Base-by-base conservation (phyloP, 2,113 vertebrate species). In the Vanacampus margaritifer region DNA sequence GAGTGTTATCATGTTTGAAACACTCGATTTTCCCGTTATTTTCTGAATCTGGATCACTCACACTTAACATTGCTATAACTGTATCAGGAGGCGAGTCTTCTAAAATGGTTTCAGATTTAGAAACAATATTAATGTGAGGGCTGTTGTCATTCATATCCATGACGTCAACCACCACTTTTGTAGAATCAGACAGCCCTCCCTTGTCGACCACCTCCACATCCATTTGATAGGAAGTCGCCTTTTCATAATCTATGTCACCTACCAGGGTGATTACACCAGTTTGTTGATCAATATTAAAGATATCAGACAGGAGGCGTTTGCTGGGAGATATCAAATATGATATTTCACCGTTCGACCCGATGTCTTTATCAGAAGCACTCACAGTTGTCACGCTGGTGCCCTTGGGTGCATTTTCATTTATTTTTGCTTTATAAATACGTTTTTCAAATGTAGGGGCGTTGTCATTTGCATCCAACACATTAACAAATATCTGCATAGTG, bases 391-490 rank as follows among this genome's bases (percentile, higher is more conserved):
- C 72, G 39, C 53, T 13, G 0, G 80, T 87, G 0, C 85, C 90
- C 45, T 71, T 37, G 0, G 79, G 71, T 0, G 79, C 24, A 32
- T 91, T 89, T 54, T 94, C 92, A 0, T 6, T 48, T 6, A 94
- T 8, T 14, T 64, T 83, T 6, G 72, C 76, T 6, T 72, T 87
- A 46, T 93, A 94, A 6, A 41, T 26, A 0, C 80, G 54, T 67
- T 91, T 88, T 9, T 79, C 92, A 80, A 95, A 96, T 53, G 75
- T 9, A 1, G 95, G 95, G 0, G 92, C 92, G 0, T 96, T 96
- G 68, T 96, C 95, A 69, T 96, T 96, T n/a, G 54, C 69, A 58
- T 96, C 95, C 73, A 94, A 79, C 23, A 97, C 94, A 16, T 83
- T 83, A 21, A 97, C 67, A 4, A 45, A 21, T 21, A 90, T 79